Conservation (phyloP, 30 jellyfish, hydroid and myxozoan genomes). For the Hydra vulgaris region DNA sequence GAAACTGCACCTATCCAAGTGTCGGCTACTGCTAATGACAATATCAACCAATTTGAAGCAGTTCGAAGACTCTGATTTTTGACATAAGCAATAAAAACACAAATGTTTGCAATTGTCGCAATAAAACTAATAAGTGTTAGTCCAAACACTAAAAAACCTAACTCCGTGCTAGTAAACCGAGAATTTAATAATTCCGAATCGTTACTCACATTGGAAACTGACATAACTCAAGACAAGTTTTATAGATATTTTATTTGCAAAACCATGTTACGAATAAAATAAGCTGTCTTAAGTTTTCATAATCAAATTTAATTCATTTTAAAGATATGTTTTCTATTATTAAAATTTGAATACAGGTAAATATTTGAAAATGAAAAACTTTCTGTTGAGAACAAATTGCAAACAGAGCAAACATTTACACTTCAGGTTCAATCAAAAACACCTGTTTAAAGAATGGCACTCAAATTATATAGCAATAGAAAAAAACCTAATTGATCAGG, state of each 20-base stretch:
- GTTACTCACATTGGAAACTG: neutral
- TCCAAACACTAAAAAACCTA: neutral
- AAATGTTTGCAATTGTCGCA: constrained; percentile 8
- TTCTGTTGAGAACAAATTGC: neutral
- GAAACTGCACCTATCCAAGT: constrained; percentile 6
- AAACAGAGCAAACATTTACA: neutral
- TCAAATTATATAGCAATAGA: too few species aligned
- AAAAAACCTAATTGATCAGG: too few species aligned
- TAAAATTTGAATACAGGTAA: too few species aligned
- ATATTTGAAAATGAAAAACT: too few species aligned
- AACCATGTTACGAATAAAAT: too few species aligned
- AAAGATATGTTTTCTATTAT: too few species aligned
- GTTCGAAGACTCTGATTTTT: neutral
- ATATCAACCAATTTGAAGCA: constrained; percentile 2
- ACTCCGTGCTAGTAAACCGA: neutral
- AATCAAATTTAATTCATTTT: too few species aligned
- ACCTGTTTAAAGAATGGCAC: too few species aligned
- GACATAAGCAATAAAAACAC: neutral
- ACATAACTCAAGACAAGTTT: too few species aligned
- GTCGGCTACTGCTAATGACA: constrained; percentile 24
- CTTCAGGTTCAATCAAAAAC: too few species aligned
- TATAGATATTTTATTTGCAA: too few species aligned
- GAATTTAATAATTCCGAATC: neutral
- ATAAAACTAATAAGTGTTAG: neutral
- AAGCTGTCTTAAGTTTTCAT: too few species aligned